Conservation (phyloP, 2,888 invertebrate genomes). For the Steromphala cineraria region DNA sequence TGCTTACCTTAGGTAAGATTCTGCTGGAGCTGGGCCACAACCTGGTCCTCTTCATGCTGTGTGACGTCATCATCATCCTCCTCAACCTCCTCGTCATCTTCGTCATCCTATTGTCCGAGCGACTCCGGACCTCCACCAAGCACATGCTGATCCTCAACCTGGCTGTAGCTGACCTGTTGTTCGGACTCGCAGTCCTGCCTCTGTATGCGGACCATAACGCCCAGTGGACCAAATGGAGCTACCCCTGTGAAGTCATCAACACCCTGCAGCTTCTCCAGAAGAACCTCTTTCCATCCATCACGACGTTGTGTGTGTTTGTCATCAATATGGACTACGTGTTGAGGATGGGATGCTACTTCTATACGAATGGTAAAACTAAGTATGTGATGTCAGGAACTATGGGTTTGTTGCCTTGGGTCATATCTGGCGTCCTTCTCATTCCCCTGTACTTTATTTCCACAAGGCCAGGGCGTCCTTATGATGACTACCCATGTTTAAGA, state of each 20-base stretch:
- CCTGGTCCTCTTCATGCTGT: constrained; percentile 27
- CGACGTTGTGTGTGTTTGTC: constrained; percentile 40
- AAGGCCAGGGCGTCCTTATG: background rate
- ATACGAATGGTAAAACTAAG: constrained; percentile 26
- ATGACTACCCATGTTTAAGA: background rate
- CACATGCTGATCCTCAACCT: constrained; percentile 34
- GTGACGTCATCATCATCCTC: constrained; percentile 23
- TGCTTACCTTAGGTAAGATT: background rate
- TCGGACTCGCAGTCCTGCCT: constrained; percentile 24
- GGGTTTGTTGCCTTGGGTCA: constrained; percentile 38
- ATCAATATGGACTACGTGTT: constrained; percentile 43
- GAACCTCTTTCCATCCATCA: constrained; percentile 40
- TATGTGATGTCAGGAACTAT: constrained; percentile 28
- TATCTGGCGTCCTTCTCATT: constrained; percentile 31
- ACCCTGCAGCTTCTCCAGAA: constrained; percentile 35
- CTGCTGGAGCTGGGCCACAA: background rate
- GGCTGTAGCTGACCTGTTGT: constrained; percentile 32
- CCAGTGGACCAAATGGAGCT: constrained; percentile 1
- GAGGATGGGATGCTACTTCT: constrained; percentile 29
- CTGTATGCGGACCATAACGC: constrained; percentile 28
- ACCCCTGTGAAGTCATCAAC: constrained; percentile 17
- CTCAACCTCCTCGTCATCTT: constrained; percentile 19
- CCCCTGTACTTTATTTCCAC: constrained; percentile 34
- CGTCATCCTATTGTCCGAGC: constrained; percentile 24
- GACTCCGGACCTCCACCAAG: constrained; percentile 33